These are phyloP conservation scores for Rousettus leschenaultii DNA, from an alignment of 2,113 vertebrate genomes.

Conservation along the genomic window DNA sequence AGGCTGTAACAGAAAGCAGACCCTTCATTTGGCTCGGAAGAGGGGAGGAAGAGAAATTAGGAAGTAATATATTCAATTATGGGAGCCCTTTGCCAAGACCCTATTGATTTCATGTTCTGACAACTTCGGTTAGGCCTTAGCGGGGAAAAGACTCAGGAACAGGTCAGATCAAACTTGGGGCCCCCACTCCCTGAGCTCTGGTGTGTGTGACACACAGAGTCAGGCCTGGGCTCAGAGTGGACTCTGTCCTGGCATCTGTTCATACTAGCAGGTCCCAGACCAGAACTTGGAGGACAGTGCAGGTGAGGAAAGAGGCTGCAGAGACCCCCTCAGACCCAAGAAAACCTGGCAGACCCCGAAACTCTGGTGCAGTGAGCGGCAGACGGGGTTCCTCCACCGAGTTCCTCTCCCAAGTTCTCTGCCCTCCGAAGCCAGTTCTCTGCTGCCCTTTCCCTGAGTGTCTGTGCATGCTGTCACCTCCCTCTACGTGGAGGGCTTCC, in stretches of 20 bases:
- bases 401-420: neutral
- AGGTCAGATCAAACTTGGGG: neutral
- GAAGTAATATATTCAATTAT: conserved; percentile 58
- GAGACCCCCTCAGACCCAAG: neutral
- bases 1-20: conserved; percentile 57
- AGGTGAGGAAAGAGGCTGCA: neutral
- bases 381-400: neutral
- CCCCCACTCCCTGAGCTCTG: neutral
- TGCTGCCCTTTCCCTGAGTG: accelerated
- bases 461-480: neutral
- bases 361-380: accelerated
- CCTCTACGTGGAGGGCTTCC: too few species aligned
- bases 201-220: neutral
- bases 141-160: neutral
- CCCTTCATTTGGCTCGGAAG: conserved; percentile 19
- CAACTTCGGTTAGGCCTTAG: neutral
- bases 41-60: conserved; percentile 53
- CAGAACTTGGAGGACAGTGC: neutral
- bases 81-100: conserved; percentile 42
- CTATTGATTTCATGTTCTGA: conserved; percentile 58
- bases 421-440: neutral
- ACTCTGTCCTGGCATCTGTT: neutral
- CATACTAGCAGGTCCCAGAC: neutral
- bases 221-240: neutral
- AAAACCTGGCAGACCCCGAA: accelerated